These are phyloP conservation scores for Gopherus evgoodei DNA, from an alignment of 2,113 vertebrate genomes.

Conservation along the genomic window DNA sequence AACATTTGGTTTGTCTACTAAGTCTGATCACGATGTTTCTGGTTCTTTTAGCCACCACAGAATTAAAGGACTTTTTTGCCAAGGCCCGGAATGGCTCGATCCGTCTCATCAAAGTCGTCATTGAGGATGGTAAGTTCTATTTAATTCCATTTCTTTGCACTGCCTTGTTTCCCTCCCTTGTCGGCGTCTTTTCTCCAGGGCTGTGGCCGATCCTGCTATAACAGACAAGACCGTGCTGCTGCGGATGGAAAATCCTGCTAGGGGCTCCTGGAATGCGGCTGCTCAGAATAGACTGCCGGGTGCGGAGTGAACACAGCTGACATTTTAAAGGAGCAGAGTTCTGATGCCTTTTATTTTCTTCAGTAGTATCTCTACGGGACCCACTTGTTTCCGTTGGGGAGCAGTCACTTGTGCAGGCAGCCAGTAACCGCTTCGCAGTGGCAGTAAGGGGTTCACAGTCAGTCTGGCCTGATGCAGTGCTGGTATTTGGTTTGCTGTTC, in stretches of 20 bases:
- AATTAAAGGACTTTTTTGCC: slow-evolving; percentile 94
- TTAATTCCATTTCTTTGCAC: background rate
- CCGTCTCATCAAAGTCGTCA: slow-evolving; percentile 95
- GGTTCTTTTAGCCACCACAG: slow-evolving; percentile 93
- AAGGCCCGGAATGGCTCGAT: slow-evolving; percentile 90
- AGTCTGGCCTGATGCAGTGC: background rate
- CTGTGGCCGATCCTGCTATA: accelerated
- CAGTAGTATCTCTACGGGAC: background rate
- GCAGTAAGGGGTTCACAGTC: background rate
- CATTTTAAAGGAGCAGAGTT: background rate
- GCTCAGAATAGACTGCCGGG: background rate
- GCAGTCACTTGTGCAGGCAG: background rate
- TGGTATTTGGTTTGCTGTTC: background rate
- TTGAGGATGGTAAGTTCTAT: slow-evolving; percentile 90
- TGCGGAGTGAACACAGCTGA: background rate
- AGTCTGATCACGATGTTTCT: slow-evolving; percentile 90
- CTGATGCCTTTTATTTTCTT: background rate
- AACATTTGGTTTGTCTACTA: background rate
- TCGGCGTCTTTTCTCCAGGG: background rate
- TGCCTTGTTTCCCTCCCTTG: accelerated
- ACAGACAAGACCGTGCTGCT: background rate
- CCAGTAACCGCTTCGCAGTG: background rate
- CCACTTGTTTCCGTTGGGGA: background rate
- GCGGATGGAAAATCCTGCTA: background rate
- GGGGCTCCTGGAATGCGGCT: background rate